A percentile compares a stretch with the other conserved stretches of the same genome.
phyloP scores from a whole-genome alignment of 2,888 invertebrate species.

The Cheilosia grossa region DNA sequence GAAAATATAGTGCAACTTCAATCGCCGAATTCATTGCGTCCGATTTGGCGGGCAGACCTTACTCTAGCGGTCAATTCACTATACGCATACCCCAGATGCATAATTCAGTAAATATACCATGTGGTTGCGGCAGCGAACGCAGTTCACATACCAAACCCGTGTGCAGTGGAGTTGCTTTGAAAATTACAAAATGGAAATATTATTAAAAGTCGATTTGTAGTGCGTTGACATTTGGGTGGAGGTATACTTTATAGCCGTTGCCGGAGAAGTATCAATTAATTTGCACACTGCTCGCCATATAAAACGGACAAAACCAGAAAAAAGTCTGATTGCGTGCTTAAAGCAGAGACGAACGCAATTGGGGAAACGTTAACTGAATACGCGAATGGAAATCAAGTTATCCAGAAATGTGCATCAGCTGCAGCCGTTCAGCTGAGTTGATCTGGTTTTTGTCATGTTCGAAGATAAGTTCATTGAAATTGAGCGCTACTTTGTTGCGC shows the following conservation, averaged over 20 bases:
- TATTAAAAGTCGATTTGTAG: slow-evolving; percentile 51
- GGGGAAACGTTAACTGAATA: neutral
- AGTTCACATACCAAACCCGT: slow-evolving; percentile 27
- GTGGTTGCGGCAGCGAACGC: slow-evolving; percentile 26
- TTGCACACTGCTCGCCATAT: slow-evolving; percentile 16
- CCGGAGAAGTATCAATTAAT: slow-evolving; percentile 47
- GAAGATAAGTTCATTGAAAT: slow-evolving; percentile 22
- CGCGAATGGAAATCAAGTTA: slow-evolving; percentile 19
- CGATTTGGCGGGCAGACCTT: neutral
- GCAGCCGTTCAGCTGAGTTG: neutral
- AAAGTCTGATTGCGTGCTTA: neutral
- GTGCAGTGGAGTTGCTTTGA: slow-evolving; percentile 29
- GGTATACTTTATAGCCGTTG: neutral
- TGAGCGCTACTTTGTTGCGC: slow-evolving; percentile 2
- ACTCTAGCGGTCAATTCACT: slow-evolving; percentile 44
- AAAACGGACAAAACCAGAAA: neutral
- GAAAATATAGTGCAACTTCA: neutral
- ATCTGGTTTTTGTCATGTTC: slow-evolving; percentile 37
- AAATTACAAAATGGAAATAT: slow-evolving; percentile 53
- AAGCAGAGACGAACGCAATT: slow-evolving; percentile 21
- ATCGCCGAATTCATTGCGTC: neutral
- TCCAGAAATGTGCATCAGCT: slow-evolving; percentile 9
- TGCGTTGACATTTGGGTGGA: slow-evolving; percentile 17
- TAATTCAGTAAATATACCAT: slow-evolving; percentile 55
- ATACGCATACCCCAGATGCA: slow-evolving; percentile 50